Conservation (phyloP, 2,113 vertebrate species). For the Pipra filicauda region DNA sequence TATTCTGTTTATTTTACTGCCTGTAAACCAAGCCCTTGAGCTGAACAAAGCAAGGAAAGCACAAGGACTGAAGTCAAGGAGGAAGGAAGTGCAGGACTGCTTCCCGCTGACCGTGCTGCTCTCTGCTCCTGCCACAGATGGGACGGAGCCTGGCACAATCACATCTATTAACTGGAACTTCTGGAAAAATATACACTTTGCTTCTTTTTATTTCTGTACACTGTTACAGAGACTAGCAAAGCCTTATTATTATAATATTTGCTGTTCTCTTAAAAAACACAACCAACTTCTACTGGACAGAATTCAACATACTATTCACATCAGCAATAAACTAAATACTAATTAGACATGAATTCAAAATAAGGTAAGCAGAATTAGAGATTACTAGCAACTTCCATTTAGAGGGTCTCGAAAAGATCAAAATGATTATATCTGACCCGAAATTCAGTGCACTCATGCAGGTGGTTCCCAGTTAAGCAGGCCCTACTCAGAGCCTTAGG, state of each 20-base stretch:
- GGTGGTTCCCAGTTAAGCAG: neutral
- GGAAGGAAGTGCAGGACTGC: conserved; percentile 59
- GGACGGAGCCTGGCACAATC: neutral
- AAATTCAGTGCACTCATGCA: neutral
- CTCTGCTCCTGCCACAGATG: neutral
- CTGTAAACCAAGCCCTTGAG: conserved; percentile 39
- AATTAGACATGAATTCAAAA: neutral
- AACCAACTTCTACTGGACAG: neutral
- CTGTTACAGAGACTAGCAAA: neutral
- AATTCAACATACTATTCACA: neutral
- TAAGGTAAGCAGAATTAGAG: neutral
- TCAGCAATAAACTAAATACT: neutral
- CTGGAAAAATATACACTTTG: neutral
- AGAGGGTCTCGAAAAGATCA: neutral
- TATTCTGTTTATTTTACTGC: conserved; percentile 51
- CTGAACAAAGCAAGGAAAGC: conserved; percentile 72
- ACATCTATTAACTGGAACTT: neutral
- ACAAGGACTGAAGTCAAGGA: neutral
- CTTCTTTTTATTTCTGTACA: neutral
- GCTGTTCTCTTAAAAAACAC: neutral
- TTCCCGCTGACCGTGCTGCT: neutral
- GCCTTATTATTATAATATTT: neutral
- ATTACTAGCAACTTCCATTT: neutral
- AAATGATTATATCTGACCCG: neutral
- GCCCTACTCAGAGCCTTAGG: neutral